Evolutionary conservation across 2,797 vertebrate genomes (phyloP).

Genomic region (Gastrophryne carolinensis): DNA sequence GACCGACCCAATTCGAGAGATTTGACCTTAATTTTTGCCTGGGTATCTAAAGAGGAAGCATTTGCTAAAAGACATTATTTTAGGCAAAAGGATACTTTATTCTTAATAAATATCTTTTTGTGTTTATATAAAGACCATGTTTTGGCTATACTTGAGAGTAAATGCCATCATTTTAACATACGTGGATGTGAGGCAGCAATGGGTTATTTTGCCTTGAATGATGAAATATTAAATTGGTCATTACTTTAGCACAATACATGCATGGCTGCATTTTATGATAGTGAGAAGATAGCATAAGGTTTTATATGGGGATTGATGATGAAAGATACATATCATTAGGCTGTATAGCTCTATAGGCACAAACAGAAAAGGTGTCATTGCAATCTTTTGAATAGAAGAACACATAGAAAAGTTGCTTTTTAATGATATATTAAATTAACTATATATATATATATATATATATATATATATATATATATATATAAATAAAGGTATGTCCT

Average conservation of each 20-base stretch:
- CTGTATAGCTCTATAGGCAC: neutral
- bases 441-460: neutral
- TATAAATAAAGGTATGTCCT: neutral
- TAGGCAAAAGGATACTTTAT: too few relatives aligned
- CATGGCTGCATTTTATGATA: constrained; percentile 9
- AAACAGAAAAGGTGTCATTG: neutral
- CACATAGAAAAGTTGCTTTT: neutral
- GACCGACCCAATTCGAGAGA: too few relatives aligned
- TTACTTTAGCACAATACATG: neutral
- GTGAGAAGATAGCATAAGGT: neutral
- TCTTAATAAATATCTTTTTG: too few relatives aligned
- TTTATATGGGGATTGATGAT: constrained; percentile 10
- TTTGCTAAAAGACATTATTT: too few relatives aligned
- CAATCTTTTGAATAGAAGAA: neutral
- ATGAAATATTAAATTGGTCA: constrained; percentile 21
- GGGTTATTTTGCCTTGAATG: neutral
- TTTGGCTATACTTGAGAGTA: too few relatives aligned
- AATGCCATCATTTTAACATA: too few relatives aligned
- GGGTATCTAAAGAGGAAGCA: too few relatives aligned
- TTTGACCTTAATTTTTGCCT: too few relatives aligned
- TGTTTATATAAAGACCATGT: too few relatives aligned
- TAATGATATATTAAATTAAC: neutral
- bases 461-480: neutral
- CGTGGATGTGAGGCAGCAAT: too few relatives aligned
- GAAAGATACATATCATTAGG: neutral